Evolutionary conservation across 1,140 invertebrate genomes (phyloP).

Genomic region (Holotrichia oblita): DNA sequence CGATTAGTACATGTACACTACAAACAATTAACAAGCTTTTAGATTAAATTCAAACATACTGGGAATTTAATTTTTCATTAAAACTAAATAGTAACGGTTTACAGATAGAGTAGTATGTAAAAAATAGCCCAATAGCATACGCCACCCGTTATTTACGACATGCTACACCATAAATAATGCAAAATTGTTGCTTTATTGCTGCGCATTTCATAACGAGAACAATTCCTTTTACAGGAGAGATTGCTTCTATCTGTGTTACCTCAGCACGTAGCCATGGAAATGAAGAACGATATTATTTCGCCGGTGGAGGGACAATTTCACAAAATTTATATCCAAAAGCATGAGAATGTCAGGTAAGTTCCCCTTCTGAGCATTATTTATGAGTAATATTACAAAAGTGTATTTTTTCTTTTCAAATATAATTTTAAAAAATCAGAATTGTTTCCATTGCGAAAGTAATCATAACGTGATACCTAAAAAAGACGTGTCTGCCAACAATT

Average conservation of each 20-base stretch:
- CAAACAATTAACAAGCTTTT: neutral
- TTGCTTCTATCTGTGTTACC: constrained; percentile 91
- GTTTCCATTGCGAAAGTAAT: too few relatives aligned
- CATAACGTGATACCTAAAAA: too few relatives aligned
- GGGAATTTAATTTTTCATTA: neutral
- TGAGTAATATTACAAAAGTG: neutral
- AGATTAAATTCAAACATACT: neutral
- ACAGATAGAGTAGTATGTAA: neutral
- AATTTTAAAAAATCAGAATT: too few relatives aligned
- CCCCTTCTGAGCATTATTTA: neutral
- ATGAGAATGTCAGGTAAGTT: constrained; percentile 90
- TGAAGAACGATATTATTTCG: constrained; percentile 93
- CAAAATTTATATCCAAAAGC: constrained; percentile 95
- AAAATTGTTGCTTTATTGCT: constrained; percentile 17
- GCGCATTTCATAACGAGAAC: neutral
- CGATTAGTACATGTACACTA: neutral
- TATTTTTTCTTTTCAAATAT: neutral
- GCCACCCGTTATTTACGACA: neutral
- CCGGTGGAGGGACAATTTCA: constrained; percentile 92
- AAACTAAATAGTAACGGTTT: neutral
- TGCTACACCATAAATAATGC: neutral
- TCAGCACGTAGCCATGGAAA: constrained; percentile 94
- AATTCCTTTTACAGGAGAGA: constrained; percentile 71
- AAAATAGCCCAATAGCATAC: neutral
- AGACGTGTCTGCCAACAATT: too few relatives aligned